Conservation (phyloP, 2,113 vertebrate species). For the Papio anubis region DNA sequence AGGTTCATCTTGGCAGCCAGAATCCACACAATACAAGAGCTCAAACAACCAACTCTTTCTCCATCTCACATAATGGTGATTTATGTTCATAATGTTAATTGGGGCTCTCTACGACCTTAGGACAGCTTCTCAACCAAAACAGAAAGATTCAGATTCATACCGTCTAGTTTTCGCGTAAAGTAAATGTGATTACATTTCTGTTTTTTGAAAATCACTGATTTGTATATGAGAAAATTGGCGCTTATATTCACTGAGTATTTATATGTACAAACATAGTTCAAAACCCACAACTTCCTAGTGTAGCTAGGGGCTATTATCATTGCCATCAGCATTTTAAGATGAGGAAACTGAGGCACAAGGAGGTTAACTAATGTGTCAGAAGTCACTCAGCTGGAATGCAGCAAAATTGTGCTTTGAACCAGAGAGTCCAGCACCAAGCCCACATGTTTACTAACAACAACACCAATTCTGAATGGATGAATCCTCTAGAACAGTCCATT, state of each 20-base stretch:
- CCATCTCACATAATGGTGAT: background rate
- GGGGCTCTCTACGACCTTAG: background rate
- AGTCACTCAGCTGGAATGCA: background rate
- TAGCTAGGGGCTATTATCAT: background rate
- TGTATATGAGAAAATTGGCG: background rate
- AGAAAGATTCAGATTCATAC: background rate
- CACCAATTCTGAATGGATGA: background rate
- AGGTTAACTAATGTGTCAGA: background rate
- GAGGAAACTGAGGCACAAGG: background rate
- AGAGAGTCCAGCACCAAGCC: background rate
- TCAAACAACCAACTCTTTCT: background rate
- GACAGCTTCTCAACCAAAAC: background rate
- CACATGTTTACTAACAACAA: background rate
- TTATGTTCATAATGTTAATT: background rate
- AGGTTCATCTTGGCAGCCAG: background rate
- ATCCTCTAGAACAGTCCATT: background rate
- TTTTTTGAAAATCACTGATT: background rate
- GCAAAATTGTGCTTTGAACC: background rate
- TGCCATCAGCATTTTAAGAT: background rate
- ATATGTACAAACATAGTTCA: background rate
- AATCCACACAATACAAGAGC: background rate
- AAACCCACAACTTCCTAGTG: background rate
- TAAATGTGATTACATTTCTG: background rate
- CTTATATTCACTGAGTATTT: background rate
- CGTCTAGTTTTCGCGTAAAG: background rate